Conservation (phyloP, 1,140 invertebrate species). For the Musca domestica region DNA sequence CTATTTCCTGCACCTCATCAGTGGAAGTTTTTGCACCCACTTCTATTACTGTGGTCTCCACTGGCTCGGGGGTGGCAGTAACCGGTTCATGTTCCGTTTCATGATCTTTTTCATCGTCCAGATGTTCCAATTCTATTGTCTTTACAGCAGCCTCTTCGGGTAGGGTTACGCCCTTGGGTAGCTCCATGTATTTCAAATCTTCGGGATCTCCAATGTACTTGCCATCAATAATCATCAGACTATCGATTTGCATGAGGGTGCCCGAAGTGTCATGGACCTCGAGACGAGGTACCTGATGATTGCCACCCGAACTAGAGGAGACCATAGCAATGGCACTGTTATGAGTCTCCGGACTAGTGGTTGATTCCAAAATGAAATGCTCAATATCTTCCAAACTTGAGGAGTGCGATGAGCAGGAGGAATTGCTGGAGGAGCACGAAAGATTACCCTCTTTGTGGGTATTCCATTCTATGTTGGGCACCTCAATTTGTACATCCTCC, state of each 20-base stretch:
- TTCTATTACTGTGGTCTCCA: slow-evolving; percentile 45
- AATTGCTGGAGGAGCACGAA: slow-evolving; percentile 29
- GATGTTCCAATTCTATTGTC: slow-evolving; percentile 38
- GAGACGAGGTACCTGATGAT: slow-evolving; percentile 59
- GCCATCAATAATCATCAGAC: slow-evolving; percentile 57
- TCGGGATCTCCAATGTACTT: slow-evolving; percentile 54
- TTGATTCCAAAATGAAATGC: slow-evolving; percentile 52
- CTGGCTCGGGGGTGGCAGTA: slow-evolving; percentile 45
- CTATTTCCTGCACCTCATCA: background rate
- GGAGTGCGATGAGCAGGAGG: slow-evolving; percentile 44
- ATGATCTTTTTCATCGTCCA: slow-evolving; percentile 34
- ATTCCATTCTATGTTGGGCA: slow-evolving; percentile 66
- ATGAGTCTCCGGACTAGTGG: slow-evolving; percentile 52
- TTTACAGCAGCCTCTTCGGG: slow-evolving; percentile 34
- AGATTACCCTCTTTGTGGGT: slow-evolving; percentile 41
- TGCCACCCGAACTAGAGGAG: background rate
- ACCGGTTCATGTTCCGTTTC: slow-evolving; percentile 41
- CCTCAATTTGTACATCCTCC: slow-evolving; percentile 48
- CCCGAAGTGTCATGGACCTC: slow-evolving; percentile 68
- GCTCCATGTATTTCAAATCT: slow-evolving; percentile 49
- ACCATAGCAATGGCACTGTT: slow-evolving; percentile 25
- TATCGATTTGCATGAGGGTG: slow-evolving; percentile 63
- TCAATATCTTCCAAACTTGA: slow-evolving; percentile 52
- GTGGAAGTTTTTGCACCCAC: slow-evolving; percentile 12
- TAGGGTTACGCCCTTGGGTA: slow-evolving; percentile 43